A percentile compares a stretch with the other conserved stretches of the same genome.
phyloP scores from a whole-genome alignment of 2,888 invertebrate species.

The Doris montereyensis region DNA sequence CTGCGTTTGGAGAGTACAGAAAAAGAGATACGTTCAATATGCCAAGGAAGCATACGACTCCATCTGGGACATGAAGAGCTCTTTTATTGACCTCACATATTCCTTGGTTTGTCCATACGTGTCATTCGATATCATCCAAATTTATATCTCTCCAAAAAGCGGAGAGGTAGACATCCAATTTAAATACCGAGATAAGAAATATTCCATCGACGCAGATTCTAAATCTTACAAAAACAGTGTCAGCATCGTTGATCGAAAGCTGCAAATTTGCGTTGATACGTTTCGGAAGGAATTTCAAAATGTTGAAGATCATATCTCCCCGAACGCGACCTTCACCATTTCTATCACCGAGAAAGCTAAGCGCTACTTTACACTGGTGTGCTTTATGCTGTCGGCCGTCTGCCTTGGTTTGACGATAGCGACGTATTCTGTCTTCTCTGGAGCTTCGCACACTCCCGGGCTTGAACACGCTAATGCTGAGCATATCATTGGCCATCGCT shows the following conservation, averaged over 20 bases:
- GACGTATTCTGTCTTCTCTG: neutral
- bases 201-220: neutral
- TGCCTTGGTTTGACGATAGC: neutral
- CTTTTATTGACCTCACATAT: neutral
- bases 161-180: neutral
- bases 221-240: neutral
- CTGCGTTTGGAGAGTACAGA: no score
- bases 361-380: neutral
- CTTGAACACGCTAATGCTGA: neutral
- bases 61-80: neutral
- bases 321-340: neutral
- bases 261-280: neutral
- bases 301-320: neutral
- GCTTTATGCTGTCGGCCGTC: neutral
- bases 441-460: neutral
- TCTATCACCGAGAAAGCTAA: neutral
- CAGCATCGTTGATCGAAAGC: neutral
- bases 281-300: neutral
- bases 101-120: neutral
- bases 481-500: neutral
- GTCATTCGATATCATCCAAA: neutral
- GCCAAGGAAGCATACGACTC: no score
- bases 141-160: no score
- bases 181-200: neutral
- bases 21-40: no score